A percentile compares a stretch with the other conserved stretches of the same genome.
Evolutionary conservation across 2,113 vertebrate species (phyloP).

Genomic region (Periophthalmus modestus): DNA sequence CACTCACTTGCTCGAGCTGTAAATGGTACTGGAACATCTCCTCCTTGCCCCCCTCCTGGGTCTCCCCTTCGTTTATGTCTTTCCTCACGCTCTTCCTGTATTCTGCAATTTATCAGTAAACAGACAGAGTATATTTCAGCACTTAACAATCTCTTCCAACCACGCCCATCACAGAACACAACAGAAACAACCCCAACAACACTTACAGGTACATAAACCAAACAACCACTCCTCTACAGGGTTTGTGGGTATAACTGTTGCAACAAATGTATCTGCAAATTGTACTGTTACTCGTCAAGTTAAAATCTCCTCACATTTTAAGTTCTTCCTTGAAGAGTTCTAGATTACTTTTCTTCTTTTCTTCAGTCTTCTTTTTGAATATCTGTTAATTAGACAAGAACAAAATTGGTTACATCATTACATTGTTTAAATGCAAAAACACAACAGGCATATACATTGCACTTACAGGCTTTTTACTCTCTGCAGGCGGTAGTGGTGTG

Average conservation of each 20-base stretch:
- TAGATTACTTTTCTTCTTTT: conserved; percentile 83
- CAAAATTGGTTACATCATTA: background rate
- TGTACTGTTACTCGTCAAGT: background rate
- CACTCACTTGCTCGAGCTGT: conserved; percentile 73
- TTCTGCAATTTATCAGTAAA: conserved; percentile 57
- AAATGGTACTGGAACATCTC: conserved; percentile 68
- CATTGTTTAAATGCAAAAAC: background rate
- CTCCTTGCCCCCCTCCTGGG: conserved; percentile 52
- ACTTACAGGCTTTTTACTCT: conserved; percentile 76
- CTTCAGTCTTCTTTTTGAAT: conserved; percentile 77
- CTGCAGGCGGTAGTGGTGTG: conserved; percentile 48
- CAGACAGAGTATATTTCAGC: background rate
- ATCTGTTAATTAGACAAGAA: conserved; percentile 49
- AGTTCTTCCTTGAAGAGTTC: conserved; percentile 84
- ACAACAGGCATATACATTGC: background rate
- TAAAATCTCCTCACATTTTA: conserved; percentile 71
- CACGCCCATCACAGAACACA: background rate
- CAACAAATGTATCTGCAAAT: background rate
- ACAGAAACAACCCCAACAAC: background rate
- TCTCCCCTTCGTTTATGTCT: conserved; percentile 77
- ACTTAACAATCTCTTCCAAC: background rate
- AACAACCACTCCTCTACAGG: background rate
- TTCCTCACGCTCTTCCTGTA: conserved; percentile 83
- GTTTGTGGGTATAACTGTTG: background rate
- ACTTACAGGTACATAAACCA: background rate